Evolutionary conservation across 2,888 invertebrate genomes (phyloP).

Genomic region (Dryobota labecula): DNA sequence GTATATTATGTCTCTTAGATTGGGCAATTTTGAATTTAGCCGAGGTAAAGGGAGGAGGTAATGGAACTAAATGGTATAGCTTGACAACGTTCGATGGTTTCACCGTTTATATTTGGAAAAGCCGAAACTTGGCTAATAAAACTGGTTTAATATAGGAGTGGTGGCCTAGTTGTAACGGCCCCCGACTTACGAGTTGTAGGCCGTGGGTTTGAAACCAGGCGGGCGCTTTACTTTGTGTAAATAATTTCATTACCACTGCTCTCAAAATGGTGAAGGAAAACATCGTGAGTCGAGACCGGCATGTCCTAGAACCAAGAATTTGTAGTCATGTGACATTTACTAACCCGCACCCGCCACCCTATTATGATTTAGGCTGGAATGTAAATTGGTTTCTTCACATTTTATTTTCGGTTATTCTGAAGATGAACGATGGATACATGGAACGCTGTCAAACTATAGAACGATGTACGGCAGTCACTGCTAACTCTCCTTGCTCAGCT

Average conservation of each 20-base stretch:
- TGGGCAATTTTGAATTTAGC: slow-evolving; percentile 23
- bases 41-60: neutral
- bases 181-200: no score
- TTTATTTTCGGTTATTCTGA: slow-evolving; percentile 9
- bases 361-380: slow-evolving; percentile 5
- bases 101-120: neutral
- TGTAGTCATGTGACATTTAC: no score
- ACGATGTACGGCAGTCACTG: slow-evolving; percentile 2
- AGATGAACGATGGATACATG: neutral
- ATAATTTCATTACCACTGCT: no score
- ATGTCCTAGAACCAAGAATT: no score
- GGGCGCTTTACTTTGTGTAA: no score
- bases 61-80: neutral
- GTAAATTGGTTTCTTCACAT: neutral
- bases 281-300: no score
- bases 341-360: no score
- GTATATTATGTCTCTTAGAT: neutral
- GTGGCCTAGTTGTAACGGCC: no score
- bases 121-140: neutral
- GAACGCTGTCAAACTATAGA: slow-evolving; percentile 16
- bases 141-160: neutral
- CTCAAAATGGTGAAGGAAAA: no score
- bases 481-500: slow-evolving; percentile 5
- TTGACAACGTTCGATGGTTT: neutral
- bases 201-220: no score